These are phyloP conservation scores for Acleris sparsana DNA, from an alignment of 2,888 invertebrate species.

Conservation along the genomic window DNA sequence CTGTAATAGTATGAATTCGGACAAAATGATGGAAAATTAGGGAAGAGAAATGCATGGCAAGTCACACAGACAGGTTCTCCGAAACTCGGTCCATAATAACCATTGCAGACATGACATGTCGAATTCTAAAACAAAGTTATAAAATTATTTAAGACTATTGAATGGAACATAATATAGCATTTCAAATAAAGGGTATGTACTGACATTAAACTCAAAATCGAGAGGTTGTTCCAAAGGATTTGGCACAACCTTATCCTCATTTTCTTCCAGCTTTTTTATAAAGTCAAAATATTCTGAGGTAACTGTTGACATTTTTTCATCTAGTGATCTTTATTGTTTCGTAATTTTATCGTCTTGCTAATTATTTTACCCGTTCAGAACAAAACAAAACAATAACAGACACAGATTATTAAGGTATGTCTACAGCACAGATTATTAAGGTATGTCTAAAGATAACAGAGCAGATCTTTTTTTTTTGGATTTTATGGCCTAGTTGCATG, in stretches of 20 bases:
- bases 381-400: neutral
- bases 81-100: conserved; percentile 95
- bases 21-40: conserved; percentile 86
- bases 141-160: neutral
- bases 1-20: conserved; percentile 78
- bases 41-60: conserved; percentile 96
- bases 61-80: conserved; percentile 96
- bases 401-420: too few species aligned
- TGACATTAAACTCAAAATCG: conserved; percentile 75
- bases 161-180: neutral
- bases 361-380: neutral
- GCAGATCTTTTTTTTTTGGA: too few species aligned
- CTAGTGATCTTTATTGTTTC: neutral
- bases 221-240: conserved; percentile 60
- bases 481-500: too few species aligned
- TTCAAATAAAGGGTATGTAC: conserved; percentile 35
- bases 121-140: conserved; percentile 81
- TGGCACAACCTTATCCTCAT: conserved; percentile 66
- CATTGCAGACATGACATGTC: conserved; percentile 92
- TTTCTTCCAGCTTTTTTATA: conserved; percentile 73
- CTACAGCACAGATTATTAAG: too few species aligned
- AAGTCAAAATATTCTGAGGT: conserved; percentile 69
- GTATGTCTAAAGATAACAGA: too few species aligned
- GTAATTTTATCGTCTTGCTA: neutral
- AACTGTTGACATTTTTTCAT: conserved; percentile 64